Conservation (phyloP, 2,888 invertebrate genomes). For the Noctua pronuba region DNA sequence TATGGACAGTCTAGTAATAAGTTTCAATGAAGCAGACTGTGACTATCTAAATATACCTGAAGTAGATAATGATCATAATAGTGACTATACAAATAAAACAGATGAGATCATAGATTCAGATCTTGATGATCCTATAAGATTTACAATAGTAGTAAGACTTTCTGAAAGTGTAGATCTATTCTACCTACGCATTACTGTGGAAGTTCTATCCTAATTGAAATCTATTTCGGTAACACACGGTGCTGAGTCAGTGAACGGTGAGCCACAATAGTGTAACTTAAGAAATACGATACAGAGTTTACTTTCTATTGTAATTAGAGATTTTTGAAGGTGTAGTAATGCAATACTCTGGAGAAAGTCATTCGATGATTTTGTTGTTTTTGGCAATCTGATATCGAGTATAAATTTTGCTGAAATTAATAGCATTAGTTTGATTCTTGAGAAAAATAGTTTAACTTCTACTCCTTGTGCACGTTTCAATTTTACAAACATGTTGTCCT, state of each 20-base stretch:
- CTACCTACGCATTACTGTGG: constrained; percentile 58
- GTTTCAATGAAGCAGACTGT: constrained; percentile 54
- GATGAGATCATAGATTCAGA: constrained; percentile 51
- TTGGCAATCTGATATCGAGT: constrained; percentile 20
- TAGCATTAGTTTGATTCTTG: background rate
- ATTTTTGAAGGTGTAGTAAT: constrained; percentile 44
- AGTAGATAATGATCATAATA: constrained; percentile 45
- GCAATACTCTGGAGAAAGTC: constrained; percentile 39
- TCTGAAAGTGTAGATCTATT: constrained; percentile 53
- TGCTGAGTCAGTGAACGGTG: constrained; percentile 54
- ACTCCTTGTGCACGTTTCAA: background rate
- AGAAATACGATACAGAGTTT: constrained; percentile 49
- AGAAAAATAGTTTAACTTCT: background rate
- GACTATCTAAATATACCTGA: constrained; percentile 38
- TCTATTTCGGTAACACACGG: constrained; percentile 62
- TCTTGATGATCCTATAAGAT: constrained; percentile 40
- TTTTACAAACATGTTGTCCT: background rate
- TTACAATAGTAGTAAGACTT: constrained; percentile 44
- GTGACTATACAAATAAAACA: constrained; percentile 47
- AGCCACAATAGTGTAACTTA: constrained; percentile 43
- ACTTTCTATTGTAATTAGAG: constrained; percentile 62
- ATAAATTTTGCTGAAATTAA: background rate
- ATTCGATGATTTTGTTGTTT: constrained; percentile 17
- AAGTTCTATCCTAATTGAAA: constrained; percentile 51
- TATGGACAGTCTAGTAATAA: constrained; percentile 30